A percentile compares a stretch with the other conserved stretches of the same genome.
Evolutionary conservation across 2,797 vertebrate genomes (phyloP).

Genomic region (Buceros bicornis): DNA sequence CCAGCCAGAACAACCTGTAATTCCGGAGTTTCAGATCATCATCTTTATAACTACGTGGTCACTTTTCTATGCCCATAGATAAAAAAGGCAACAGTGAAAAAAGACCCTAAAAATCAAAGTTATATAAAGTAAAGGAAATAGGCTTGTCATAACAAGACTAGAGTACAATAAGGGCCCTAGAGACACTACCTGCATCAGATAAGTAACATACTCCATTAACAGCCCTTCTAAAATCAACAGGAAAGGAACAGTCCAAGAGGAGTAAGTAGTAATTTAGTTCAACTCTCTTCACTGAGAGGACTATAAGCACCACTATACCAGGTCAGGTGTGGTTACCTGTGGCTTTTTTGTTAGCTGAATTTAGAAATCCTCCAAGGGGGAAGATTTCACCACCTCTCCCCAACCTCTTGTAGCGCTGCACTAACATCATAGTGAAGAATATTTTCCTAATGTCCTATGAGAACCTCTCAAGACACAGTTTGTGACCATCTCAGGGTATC

Average conservation of each 20-base stretch:
- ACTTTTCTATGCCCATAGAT: neutral
- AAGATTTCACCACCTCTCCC: neutral
- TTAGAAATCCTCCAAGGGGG: neutral
- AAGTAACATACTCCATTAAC: neutral
- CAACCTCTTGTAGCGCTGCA: neutral
- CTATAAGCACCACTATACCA: neutral
- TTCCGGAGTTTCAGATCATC: neutral
- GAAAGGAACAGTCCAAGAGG: neutral
- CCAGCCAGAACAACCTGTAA: neutral
- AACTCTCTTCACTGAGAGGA: neutral
- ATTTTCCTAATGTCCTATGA: neutral
- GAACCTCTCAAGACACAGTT: neutral
- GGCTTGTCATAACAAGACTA: neutral
- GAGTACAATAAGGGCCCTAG: neutral
- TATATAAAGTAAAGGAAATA: neutral
- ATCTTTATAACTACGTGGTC: neutral
- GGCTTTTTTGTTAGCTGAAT: neutral
- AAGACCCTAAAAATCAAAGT: neutral
- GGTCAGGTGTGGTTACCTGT: neutral
- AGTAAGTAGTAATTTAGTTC: neutral
- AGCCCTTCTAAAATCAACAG: neutral
- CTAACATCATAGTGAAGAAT: neutral
- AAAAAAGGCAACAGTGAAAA: neutral
- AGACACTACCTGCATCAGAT: neutral
- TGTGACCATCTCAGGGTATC: neutral